Conservation (phyloP, 1,140 invertebrate genomes). For the Gonatopus flavifemur region DNA sequence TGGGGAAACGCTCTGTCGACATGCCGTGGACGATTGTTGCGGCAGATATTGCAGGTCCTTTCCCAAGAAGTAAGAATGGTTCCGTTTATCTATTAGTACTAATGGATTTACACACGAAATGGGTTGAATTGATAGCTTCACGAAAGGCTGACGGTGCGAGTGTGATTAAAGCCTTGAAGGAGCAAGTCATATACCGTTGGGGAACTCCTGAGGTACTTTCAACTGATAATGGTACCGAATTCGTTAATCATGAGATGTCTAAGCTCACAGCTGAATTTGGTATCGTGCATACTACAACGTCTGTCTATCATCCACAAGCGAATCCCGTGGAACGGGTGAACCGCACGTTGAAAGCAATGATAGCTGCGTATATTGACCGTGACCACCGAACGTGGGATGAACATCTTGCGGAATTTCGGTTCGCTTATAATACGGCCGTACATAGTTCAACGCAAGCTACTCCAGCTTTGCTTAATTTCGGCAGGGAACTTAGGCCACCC, state of each 20-base stretch:
- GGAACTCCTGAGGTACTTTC: slow-evolving; percentile 38
- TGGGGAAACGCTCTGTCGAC: neutral
- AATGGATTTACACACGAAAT: slow-evolving; percentile 15
- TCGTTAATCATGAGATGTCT: slow-evolving; percentile 29
- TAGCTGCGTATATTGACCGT: slow-evolving; percentile 37
- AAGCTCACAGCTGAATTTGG: slow-evolving; percentile 8
- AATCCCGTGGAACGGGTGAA: slow-evolving; percentile 53
- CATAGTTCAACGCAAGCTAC: slow-evolving; percentile 31
- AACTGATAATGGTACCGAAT: slow-evolving; percentile 53
- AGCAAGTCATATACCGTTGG: slow-evolving; percentile 34
- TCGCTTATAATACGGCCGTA: slow-evolving; percentile 35
- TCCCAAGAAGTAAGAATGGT: slow-evolving; percentile 30
- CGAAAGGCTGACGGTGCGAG: slow-evolving; percentile 33
- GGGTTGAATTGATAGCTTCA: slow-evolving; percentile 19
- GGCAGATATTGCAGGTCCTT: slow-evolving; percentile 40
- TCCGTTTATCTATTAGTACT: slow-evolving; percentile 28
- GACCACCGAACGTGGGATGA: slow-evolving; percentile 41
- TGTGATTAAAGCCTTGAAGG: slow-evolving; percentile 28
- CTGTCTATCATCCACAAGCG: slow-evolving; percentile 44
- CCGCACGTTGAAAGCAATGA: slow-evolving; percentile 44
- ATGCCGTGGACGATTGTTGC: slow-evolving; percentile 35
- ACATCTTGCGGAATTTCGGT: slow-evolving; percentile 26
- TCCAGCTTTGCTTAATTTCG: slow-evolving; percentile 42
- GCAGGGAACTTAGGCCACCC: slow-evolving; percentile 29
- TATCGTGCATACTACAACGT: slow-evolving; percentile 28